Percentiles rank a stretch among this genome's conserved stretches.
Conservation (phyloP, 2,797 vertebrate genomes). For the Tolypeutes matacus region DNA sequence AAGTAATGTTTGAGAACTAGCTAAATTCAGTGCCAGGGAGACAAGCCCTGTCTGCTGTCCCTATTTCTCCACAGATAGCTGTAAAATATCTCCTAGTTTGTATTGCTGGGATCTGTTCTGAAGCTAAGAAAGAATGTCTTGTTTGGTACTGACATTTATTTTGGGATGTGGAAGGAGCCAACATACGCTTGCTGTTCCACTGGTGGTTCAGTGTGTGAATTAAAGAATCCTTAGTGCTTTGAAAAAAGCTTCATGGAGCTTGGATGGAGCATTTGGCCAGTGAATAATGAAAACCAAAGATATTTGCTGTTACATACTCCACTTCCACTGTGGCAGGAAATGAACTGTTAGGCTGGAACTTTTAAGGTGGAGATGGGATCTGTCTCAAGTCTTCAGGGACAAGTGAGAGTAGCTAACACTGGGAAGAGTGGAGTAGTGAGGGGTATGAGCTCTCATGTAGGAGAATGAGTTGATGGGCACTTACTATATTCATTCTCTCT, state of each 20-base stretch:
- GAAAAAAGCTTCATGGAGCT: slow-evolving; percentile 20
- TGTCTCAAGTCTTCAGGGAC: neutral
- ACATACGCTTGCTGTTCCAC: neutral
- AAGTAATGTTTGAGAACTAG: slow-evolving; percentile 71
- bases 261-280: neutral
- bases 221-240: slow-evolving; percentile 50
- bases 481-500: neutral
- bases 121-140: neutral
- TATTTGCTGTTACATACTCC: neutral
- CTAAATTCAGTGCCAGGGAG: slow-evolving; percentile 37
- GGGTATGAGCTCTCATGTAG: neutral
- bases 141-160: slow-evolving; percentile 55
- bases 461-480: neutral
- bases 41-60: slow-evolving; percentile 41
- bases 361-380: neutral
- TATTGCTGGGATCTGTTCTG: slow-evolving; percentile 15
- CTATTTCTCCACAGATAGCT: slow-evolving; percentile 30
- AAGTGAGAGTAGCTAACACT: neutral
- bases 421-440: neutral
- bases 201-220: neutral
- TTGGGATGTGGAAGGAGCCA: neutral
- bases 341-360: neutral
- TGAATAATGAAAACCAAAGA: neutral
- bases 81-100: slow-evolving; percentile 11
- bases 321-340: neutral